These are phyloP conservation scores for Hyles vespertilio DNA, from an alignment of 1,140 invertebrate genomes.

Conservation along the genomic window DNA sequence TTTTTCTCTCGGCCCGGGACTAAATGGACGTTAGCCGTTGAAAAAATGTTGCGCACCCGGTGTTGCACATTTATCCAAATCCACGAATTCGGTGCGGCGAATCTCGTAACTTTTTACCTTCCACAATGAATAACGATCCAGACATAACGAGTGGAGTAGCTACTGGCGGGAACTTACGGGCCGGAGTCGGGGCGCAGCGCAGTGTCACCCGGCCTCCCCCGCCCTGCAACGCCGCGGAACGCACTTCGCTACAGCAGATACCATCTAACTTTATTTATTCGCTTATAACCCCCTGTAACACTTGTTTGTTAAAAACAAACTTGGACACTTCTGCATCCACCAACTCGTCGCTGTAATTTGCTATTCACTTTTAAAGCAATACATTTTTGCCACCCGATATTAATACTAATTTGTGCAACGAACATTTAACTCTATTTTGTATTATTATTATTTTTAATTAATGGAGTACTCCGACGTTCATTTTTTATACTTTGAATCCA, in stretches of 20 bases:
- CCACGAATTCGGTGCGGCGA: conserved; percentile 8
- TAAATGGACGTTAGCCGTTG: conserved; percentile 10
- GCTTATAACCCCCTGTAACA: background rate
- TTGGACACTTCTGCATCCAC: conserved; percentile 1
- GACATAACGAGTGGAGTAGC: conserved; percentile 2
- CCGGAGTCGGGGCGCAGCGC: background rate
- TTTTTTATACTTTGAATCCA: too few relatives aligned
- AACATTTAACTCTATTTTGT: too few relatives aligned
- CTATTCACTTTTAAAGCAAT: background rate
- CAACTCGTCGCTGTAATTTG: background rate
- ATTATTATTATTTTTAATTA: too few relatives aligned
- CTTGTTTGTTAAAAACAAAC: conserved; percentile 7
- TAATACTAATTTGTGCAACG: too few relatives aligned
- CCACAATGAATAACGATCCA: conserved; percentile 15
- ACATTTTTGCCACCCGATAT: too few relatives aligned
- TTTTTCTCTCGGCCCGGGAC: conserved; percentile 1
- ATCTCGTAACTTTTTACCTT: conserved; percentile 19
- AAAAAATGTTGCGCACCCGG: conserved; percentile 14
- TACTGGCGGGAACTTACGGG: background rate
- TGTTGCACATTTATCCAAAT: conserved; percentile 21
- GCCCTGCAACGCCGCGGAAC: background rate
- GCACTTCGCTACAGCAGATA: conserved; percentile 5
- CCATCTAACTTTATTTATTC: conserved; percentile 14
- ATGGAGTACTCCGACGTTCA: too few relatives aligned
- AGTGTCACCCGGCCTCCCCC: background rate